phyloP scores from a whole-genome alignment of 2,888 invertebrate genomes.

The Lumbricus terrestris region DNA sequence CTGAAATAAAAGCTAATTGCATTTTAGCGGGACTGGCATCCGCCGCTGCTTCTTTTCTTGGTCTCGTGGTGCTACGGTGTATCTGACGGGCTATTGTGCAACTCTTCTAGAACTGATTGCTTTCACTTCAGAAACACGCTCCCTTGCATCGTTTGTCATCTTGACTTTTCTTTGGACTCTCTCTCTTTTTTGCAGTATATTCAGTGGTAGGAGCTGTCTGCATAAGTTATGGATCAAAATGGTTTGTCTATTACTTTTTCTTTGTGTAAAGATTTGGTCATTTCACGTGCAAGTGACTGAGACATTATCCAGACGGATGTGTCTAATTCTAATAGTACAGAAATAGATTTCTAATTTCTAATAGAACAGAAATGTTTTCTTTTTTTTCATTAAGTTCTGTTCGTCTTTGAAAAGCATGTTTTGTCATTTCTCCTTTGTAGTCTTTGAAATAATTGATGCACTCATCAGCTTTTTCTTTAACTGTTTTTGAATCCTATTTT shows the following conservation, averaged over 20 bases:
- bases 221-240: neutral
- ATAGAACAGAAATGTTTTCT: no score
- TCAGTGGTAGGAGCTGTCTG: neutral
- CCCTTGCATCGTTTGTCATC: neutral
- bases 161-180: neutral
- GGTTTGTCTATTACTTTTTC: neutral
- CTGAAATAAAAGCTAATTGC: neutral
- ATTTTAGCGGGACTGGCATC: neutral
- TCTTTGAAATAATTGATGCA: no score
- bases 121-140: neutral
- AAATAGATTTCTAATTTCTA: no score
- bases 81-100: neutral
- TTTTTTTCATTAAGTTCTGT: no score
- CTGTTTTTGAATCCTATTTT: no score
- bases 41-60: no score
- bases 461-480: no score
- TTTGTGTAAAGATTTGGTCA: neutral
- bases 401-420: no score
- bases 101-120: neutral
- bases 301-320: no score
- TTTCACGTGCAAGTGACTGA: no score
- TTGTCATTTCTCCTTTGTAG: no score
- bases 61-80: neutral
- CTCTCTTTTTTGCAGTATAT: neutral
- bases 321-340: no score